phyloP scores from a whole-genome alignment of 2,113 vertebrate species.

The Ictidomys tridecemlineatus region DNA sequence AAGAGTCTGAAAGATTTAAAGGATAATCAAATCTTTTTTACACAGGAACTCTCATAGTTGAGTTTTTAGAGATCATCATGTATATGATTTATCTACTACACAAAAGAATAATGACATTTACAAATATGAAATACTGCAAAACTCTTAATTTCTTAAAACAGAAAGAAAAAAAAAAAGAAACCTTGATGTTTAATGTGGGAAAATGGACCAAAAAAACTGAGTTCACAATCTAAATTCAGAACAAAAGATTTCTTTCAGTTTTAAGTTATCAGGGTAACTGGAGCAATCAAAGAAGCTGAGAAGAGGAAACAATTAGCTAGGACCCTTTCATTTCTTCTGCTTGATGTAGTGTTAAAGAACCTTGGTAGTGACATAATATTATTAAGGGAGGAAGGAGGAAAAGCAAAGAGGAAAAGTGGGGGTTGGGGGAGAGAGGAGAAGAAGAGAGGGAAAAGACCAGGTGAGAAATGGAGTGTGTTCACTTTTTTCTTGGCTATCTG shows the following conservation, averaged over 20 bases:
- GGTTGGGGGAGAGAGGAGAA: rapidly evolving
- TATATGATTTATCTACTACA: neutral
- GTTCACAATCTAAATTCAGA: neutral
- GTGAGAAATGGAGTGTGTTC: neutral
- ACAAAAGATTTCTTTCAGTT: neutral
- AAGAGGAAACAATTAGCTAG: neutral
- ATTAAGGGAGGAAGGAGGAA: neutral
- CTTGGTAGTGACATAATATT: neutral
- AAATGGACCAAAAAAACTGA: neutral
- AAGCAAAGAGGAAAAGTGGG: too few relatives aligned
- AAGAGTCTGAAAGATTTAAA: slow-evolving; percentile 91
- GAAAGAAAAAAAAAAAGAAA: neutral
- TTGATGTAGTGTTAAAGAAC: neutral
- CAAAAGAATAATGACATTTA: slow-evolving; percentile 7
- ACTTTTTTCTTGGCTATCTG: neutral
- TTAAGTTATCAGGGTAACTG: neutral
- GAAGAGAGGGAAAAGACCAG: too few relatives aligned
- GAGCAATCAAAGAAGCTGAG: neutral
- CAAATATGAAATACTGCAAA: neutral
- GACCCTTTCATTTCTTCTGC: neutral
- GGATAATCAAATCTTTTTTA: slow-evolving; percentile 21
- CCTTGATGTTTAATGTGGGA: neutral
- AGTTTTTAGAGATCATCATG: neutral
- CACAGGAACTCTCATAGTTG: neutral
- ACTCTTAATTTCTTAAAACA: neutral